phyloP scores from a whole-genome alignment of 1,140 invertebrate species.

The Idris sp. region DNA sequence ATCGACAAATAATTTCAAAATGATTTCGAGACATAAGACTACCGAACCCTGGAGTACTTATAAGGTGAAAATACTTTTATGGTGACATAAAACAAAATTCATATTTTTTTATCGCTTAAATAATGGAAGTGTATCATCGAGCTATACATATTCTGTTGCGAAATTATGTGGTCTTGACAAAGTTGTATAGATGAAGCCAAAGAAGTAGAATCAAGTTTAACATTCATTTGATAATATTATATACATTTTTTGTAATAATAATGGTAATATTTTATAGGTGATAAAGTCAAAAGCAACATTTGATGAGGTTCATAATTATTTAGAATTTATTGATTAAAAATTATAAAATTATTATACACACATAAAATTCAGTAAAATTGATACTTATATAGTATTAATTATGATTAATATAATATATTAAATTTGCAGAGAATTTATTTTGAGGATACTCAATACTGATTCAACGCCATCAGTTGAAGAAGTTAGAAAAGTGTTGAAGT shows the following conservation, averaged over 20 bases:
- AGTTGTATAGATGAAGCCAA: conserved; percentile 33
- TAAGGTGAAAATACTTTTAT: too few species aligned
- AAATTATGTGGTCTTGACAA: conserved; percentile 34
- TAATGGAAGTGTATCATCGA: conserved; percentile 39
- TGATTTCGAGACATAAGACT: conserved; percentile 55
- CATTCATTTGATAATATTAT: conserved; percentile 3
- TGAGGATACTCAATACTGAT: too few species aligned
- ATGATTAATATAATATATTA: too few species aligned
- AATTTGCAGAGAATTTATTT: too few species aligned
- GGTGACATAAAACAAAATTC: too few species aligned
- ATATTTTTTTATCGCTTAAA: conserved; percentile 45
- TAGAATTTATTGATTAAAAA: too few species aligned
- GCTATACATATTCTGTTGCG: conserved; percentile 53
- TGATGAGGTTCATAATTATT: conserved; percentile 35
- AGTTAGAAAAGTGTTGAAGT: too few species aligned
- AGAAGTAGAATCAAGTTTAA: too few species aligned
- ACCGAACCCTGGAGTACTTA: conserved; percentile 58
- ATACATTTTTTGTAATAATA: background rate
- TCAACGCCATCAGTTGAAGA: too few species aligned
- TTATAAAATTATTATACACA: too few species aligned
- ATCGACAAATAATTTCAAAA: conserved; percentile 35
- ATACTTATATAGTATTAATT: too few species aligned
- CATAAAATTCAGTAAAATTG: too few species aligned
- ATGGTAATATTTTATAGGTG: conserved; percentile 7
- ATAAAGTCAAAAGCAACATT: conserved; percentile 23